These are phyloP conservation scores for Acropora tenuis DNA, from an alignment of 64 coral and sea anemone genomes.

Conservation along the genomic window DNA sequence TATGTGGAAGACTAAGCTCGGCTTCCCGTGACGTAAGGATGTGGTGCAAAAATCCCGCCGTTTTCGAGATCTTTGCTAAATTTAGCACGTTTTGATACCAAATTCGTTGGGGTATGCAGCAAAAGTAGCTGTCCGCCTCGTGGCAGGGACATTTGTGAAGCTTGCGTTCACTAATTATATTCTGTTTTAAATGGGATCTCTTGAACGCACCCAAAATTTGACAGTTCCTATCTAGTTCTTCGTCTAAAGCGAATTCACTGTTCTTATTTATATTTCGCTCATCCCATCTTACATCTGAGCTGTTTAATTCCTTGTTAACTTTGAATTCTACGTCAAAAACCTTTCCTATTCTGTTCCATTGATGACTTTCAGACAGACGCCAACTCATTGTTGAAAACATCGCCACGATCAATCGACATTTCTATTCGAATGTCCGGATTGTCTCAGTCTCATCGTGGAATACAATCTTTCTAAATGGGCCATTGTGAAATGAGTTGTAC, in stretches of 20 bases:
- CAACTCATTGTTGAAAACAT: no score
- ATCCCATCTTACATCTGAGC: background rate
- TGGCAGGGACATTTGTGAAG: no score
- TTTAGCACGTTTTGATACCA: no score
- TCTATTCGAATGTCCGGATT: constrained; percentile 2
- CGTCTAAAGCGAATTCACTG: constrained; percentile 1
- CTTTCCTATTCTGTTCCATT: background rate
- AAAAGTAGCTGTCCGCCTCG: no score
- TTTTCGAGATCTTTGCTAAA: no score
- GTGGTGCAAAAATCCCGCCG: no score
- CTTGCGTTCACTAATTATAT: no score
- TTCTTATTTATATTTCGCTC: constrained; percentile 24
- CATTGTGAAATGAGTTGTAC: background rate
- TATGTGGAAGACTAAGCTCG: no score
- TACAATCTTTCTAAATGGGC: background rate
- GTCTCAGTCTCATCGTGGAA: constrained; percentile 28
- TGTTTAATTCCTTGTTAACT: constrained; percentile 2
- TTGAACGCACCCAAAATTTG: background rate
- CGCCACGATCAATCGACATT: background rate
- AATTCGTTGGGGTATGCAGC: no score
- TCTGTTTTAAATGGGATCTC: background rate
- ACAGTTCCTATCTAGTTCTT: constrained; percentile 10
- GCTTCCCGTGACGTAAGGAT: no score
- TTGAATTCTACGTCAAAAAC: background rate
- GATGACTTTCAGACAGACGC: no score